Percentiles rank a stretch among this genome's conserved stretches.
These are phyloP conservation scores for Nannoperca australis DNA, from an alignment of 2,797 vertebrate genomes.

Conservation along the genomic window DNA sequence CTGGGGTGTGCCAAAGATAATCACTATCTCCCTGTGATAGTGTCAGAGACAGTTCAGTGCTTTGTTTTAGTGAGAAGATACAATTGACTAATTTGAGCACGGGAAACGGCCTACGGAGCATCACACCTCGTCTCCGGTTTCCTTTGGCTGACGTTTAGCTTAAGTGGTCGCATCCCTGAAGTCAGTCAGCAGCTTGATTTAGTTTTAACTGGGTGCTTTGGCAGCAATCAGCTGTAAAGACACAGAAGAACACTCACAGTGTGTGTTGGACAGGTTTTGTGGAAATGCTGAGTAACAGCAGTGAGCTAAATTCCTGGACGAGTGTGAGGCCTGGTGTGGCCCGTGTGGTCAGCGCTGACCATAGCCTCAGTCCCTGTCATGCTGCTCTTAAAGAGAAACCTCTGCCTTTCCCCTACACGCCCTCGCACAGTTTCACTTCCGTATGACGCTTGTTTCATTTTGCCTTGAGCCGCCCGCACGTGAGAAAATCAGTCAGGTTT, in stretches of 20 bases:
- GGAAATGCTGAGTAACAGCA: constrained; percentile 75
- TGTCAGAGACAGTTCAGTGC: constrained; percentile 34
- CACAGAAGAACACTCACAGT: constrained; percentile 1
- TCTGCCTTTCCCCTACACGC: constrained; percentile 72
- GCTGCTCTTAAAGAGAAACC: constrained; percentile 46
- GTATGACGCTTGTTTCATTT: constrained; percentile 35
- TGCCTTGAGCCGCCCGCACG: constrained; percentile 10
- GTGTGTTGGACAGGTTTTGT: constrained; percentile 38
- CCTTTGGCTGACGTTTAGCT: constrained; percentile 9
- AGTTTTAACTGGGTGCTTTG: constrained; percentile 1
- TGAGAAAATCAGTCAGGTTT: constrained; percentile 3
- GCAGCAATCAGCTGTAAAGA: constrained; percentile 15
- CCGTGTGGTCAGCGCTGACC: constrained; percentile 68
- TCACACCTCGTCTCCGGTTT: background rate
- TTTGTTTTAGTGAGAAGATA: constrained; percentile 29
- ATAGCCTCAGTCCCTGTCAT: constrained; percentile 59
- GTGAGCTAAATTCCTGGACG: constrained; percentile 63
- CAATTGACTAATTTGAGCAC: constrained; percentile 15
- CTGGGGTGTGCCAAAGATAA: constrained; percentile 45
- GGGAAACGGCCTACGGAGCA: background rate
- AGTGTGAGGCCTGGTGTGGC: constrained; percentile 60
- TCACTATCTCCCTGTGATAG: constrained; percentile 32
- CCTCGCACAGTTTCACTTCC: constrained; percentile 65
- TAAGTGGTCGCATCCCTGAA: background rate
- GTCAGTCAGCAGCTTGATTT: constrained; percentile 25